Evolutionary conservation across 1,140 invertebrate genomes (phyloP), one percentile per base, ranked within the genome.

Genomic region (Drosophila bifasciata): DNA sequence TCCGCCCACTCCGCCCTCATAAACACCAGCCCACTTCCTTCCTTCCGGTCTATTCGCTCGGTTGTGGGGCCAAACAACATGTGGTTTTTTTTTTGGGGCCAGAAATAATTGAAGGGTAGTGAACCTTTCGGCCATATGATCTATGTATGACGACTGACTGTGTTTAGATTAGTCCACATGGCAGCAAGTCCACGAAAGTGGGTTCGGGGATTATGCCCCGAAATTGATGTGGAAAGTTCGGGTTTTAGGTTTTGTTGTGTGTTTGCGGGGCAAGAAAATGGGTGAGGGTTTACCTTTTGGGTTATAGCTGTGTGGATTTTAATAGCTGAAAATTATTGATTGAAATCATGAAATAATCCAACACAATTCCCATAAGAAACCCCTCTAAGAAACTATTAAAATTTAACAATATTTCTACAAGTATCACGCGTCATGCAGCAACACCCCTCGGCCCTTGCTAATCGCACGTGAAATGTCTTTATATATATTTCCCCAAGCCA

Each of bases 21-120:
- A 59, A 46, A 61, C 49, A 61, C 70, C 40, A 40, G 45, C 32
- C 28, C 25, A 40, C 25, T 72, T 68, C 58, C 64, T 62, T 68
- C 58, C 64, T 68, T 55, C 64, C 58, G 50, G 50, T 36, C 15
- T 49, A 21, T 53, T 11, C 17, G 41, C 28, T 40, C 17, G 41
- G 39, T 40, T 57, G 21, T 40, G 61, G 28, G 28, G 55, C 4
- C n/a, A 32, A 60, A 56, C 32, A 59, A 41, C 17, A 60, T 45
- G 16, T 46, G 41, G 16, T 19, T 40, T 41, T 55, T 19, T 40
- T 41, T 55, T 55, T 25, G 53, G 32, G 52, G 52, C 23, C 70
- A 70, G 60, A 70, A 51, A 64, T 70, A 70, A 70, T 70, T 68
- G 64, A 68, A 61, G 64, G 50, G 44, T 52, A 61, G 63, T 58